phyloP scores from a whole-genome alignment of 2,797 vertebrate genomes.

The Typhlichthys eigenmanni region DNA sequence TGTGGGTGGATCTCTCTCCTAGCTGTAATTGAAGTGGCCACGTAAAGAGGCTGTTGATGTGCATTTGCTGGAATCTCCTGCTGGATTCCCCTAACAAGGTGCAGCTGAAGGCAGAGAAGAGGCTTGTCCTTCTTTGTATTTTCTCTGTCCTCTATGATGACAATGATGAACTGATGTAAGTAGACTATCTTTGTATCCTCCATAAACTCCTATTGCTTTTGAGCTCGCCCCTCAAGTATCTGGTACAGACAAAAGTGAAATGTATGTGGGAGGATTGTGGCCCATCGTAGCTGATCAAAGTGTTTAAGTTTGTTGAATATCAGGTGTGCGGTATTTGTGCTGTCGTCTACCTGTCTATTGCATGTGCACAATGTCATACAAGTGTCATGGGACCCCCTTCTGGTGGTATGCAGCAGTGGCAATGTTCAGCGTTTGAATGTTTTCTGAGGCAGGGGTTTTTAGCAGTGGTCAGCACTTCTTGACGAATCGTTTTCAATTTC shows the following conservation, averaged over 20 bases:
- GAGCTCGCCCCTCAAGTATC: conserved; percentile 11
- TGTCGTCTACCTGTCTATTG: conserved; percentile 30
- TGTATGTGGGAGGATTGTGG: conserved; percentile 1
- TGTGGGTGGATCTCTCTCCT: conserved; percentile 31
- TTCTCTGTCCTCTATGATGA: conserved; percentile 51
- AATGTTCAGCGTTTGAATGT: conserved; percentile 61
- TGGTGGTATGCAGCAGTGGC: conserved; percentile 41
- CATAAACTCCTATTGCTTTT: conserved; percentile 3
- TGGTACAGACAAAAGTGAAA: conserved; percentile 11
- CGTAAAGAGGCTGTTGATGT: conserved; percentile 52
- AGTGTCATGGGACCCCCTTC: conserved; percentile 53
- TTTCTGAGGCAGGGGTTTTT: conserved; percentile 55
- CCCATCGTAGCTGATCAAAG: conserved; percentile 15
- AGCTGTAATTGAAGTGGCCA: conserved; percentile 51
- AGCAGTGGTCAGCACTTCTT: conserved; percentile 71
- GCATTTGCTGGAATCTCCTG: conserved; percentile 63
- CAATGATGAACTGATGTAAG: conserved; percentile 67
- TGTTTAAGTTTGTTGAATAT: conserved; percentile 28
- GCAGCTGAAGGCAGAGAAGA: conserved; percentile 36
- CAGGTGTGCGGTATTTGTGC: conserved; percentile 22
- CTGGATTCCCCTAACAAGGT: conserved; percentile 52
- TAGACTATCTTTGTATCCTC: conserved; percentile 39
- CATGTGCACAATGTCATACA: conserved; percentile 56
- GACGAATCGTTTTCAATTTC: conserved; percentile 65
- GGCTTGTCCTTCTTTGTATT: conserved; percentile 3